These are phyloP conservation scores for Priocnemis perturbator DNA, from an alignment of 2,888 invertebrate genomes.

Conservation along the genomic window DNA sequence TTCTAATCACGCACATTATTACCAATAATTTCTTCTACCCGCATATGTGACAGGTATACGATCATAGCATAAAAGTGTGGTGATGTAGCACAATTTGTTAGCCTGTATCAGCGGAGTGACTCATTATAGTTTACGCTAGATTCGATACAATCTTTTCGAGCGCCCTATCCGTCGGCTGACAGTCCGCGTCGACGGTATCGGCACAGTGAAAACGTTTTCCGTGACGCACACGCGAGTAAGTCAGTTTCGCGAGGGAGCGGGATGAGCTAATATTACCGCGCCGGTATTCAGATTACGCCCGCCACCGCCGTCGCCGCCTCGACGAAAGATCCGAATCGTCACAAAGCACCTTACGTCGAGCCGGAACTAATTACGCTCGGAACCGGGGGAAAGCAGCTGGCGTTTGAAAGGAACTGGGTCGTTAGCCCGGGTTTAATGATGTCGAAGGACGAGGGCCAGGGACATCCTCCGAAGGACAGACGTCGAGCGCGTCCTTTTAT, in stretches of 20 bases:
- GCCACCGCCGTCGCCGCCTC: background rate
- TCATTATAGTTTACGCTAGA: no score
- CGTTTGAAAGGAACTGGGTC: slow-evolving; percentile 56
- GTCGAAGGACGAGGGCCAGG: slow-evolving; percentile 50
- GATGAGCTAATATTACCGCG: background rate
- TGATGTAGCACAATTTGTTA: no score
- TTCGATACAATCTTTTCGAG: no score
- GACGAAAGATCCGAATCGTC: slow-evolving; percentile 24
- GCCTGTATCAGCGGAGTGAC: no score
- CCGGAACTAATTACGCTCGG: slow-evolving; percentile 57
- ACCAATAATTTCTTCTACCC: no score
- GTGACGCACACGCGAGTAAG: slow-evolving; percentile 7
- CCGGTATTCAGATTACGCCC: background rate
- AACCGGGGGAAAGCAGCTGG: slow-evolving; percentile 35
- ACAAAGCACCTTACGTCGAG: slow-evolving; percentile 38
- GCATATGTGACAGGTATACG: no score
- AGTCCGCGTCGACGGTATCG: slow-evolving; percentile 21
- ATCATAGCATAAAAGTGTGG: no score
- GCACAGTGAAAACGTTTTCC: background rate
- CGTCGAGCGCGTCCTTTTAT: slow-evolving; percentile 13
- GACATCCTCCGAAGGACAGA: slow-evolving; percentile 43
- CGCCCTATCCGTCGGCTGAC: background rate
- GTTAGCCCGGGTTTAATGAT: slow-evolving; percentile 55
- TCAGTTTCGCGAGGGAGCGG: background rate
- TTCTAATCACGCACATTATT: no score